Conservation (phyloP, 2,113 vertebrate genomes). For the Solea senegalensis region DNA sequence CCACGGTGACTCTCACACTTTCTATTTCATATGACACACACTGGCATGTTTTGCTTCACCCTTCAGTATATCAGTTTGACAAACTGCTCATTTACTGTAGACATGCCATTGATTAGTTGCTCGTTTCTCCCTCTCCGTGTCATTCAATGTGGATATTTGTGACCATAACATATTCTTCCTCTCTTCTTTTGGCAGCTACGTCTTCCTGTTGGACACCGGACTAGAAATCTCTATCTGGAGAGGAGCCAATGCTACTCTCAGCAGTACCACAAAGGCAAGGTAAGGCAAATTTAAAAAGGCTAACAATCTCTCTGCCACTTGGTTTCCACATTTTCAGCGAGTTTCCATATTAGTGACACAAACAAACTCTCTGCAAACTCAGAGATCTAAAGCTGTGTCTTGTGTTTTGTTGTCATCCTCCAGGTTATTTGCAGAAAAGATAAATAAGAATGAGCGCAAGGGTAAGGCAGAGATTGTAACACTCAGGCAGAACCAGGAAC, state of each 20-base stretch:
- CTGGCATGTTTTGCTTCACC: neutral
- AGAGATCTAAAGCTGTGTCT: neutral
- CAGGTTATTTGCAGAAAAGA: conserved; percentile 97
- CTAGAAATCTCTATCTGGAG: conserved; percentile 92
- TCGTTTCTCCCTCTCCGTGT: neutral
- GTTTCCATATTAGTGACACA: neutral
- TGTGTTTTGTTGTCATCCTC: neutral
- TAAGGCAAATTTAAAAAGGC: conserved; percentile 48
- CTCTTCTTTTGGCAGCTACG: conserved; percentile 80
- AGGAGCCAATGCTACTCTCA: conserved; percentile 90
- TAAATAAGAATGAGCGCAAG: conserved; percentile 97
- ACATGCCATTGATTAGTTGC: neutral
- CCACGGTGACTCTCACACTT: conserved; percentile 83
- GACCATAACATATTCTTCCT: conserved; percentile 8
- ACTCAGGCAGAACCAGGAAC: conserved; percentile 88
- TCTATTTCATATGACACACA: neutral
- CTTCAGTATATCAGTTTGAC: neutral
- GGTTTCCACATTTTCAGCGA: neutral
- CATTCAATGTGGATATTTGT: neutral
- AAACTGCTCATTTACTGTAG: neutral
- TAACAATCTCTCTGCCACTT: neutral
- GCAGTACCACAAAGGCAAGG: conserved; percentile 95
- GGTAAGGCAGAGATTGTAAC: conserved; percentile 90
- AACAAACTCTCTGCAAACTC: neutral
- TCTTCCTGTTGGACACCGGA: conserved; percentile 91